Base-by-base conservation (phyloP, 2,888 invertebrate genomes). In the Augochlorella aurata region DNA sequence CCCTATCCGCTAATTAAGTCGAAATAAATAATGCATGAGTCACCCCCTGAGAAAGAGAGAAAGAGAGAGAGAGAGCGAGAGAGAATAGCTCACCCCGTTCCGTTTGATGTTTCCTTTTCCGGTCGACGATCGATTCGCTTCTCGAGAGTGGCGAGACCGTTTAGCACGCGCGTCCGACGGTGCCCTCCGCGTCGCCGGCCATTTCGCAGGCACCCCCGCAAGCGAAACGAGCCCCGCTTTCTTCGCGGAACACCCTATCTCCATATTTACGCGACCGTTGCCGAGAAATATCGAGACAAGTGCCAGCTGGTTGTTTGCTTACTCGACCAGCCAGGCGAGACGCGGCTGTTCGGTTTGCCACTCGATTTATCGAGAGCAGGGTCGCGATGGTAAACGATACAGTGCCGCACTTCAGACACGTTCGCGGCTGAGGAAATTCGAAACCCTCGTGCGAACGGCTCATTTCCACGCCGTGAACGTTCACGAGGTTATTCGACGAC, bases 11-110 rank as follows among this genome's bases (percentile, higher is more conserved):
- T 83, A 85, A 85, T 86, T 77, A 78, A 85, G 54, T 72, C 63
- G 52, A 38, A 71, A 74, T 86, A 84, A 87, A 87, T 87, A 82
- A 87, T 85, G 80, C 85, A 86, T 81, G 83, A 83, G 74, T 83
- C 83, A 79, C 44, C 29, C 10, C 12, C 2, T 14, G 24, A 24
- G 58, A 24, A 12, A 24, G 14, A 38, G 38, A 38, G 58, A 3
- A 24, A 10, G 21, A 58, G 58, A 12, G 58, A 24, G 24, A 14
- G 24, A 14, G 58, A 24, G 21, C 12, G 21, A 0, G 54, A 49
- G 18, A 75, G 87, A 85, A 69, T 87, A 38, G 38, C 38, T 83
- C 81, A 74, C 68, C 61, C 52, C 18, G 61, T 61, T 61, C 29
- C 29, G 61, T 61, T 74, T 71, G 79, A 77, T 45, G 77, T 72